Percentiles rank a stretch among this genome's conserved stretches.
phyloP scores from a whole-genome alignment of 2,113 vertebrate species.

The human (Homo sapiens) region DNA sequence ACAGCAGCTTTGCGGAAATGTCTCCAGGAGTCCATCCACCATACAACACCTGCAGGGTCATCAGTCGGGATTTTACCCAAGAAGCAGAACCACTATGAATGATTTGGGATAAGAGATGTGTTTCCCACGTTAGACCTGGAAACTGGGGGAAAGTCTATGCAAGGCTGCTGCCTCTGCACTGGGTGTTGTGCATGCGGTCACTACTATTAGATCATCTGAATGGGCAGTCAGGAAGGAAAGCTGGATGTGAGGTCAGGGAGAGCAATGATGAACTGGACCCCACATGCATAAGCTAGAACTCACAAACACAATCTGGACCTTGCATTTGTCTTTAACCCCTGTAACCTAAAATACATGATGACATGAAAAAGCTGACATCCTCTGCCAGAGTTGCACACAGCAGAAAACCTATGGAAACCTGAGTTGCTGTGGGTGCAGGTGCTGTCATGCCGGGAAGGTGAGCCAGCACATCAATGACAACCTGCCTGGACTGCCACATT shows the following conservation, averaged over 20 bases:
- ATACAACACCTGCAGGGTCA: background rate
- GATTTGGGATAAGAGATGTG: background rate
- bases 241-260: background rate
- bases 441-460: background rate
- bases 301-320: background rate
- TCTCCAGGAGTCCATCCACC: background rate
- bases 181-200: accelerated
- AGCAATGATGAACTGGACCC: background rate
- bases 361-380: background rate
- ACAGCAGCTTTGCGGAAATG: background rate
- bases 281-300: background rate
- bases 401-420: background rate
- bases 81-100: background rate
- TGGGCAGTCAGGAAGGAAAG: background rate
- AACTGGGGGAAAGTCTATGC: background rate
- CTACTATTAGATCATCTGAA: background rate
- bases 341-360: background rate
- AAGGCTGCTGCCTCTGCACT: background rate
- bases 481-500: background rate
- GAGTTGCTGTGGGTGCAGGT: background rate
- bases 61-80: background rate
- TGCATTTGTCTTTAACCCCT: background rate
- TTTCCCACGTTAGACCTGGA: background rate
- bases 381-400: background rate
- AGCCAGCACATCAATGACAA: background rate